Base-by-base conservation (phyloP, 2,113 vertebrate species). In the Brachirus orientalis region DNA sequence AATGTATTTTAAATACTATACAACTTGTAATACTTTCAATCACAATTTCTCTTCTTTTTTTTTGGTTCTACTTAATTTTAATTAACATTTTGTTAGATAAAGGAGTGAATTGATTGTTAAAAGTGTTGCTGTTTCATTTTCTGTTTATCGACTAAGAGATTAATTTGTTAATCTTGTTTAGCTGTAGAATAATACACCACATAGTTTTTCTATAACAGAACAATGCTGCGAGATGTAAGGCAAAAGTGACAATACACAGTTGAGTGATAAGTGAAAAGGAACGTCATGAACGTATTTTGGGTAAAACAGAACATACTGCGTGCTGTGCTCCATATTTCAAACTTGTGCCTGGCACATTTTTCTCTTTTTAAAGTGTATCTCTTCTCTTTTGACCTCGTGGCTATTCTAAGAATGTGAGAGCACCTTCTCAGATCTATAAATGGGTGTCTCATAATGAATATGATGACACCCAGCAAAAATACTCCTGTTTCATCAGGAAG, bases 351-450 rank as follows among this genome's bases (percentile, higher is more conserved):
- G 85, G 69, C 79, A 87, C 82, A 88, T 65, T 84, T 84, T 37
- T 78, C 55, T 59, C 74, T 78, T 46, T 80, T 85, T 50, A 59
- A 87, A 87, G 55, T 48, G 80, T 74, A 79, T 54, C 85, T 68
- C 62, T 37, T 78, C 75, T 83, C 78, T 55, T 76, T 75, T 88
- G 89, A 89, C 87, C 86, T 88, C 65, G 53, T 84, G 85, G 81
- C 87, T 90, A 90, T 91, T 88, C 72, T 80, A 60, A 85, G 89
- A 65, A 86, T 75, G 62, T 67, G 82, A 79, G 72, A 70, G 79
- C 85, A 85, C 87, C 83, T 82, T 91, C 83, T 86, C 78, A 79
- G 79, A 79, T 87, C 83, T 90, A 90, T 77, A 90, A 90, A 85
- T 90, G 85, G 88, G 51, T 48, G 58, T 52, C 79, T 75, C 69